phyloP scores from a whole-genome alignment of 2,113 vertebrate genomes.

The Hassar affinis region DNA sequence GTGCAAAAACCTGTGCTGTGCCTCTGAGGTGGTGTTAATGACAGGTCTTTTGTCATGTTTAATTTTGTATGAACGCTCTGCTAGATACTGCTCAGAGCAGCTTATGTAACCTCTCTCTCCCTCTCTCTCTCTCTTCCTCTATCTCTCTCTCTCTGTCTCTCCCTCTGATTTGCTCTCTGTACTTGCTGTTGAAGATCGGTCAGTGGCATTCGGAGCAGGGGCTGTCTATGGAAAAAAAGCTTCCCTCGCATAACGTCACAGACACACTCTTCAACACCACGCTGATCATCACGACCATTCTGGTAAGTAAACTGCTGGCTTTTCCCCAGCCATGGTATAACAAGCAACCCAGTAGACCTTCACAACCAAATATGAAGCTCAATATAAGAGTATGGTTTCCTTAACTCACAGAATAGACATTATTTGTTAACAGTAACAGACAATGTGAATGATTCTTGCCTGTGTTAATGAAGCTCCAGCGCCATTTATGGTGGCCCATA shows the following conservation, averaged over 20 bases:
- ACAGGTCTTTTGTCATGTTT: constrained; percentile 40
- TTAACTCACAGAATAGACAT: background rate
- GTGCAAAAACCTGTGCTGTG: constrained; percentile 17
- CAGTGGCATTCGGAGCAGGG: constrained; percentile 95
- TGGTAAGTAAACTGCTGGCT: constrained; percentile 77
- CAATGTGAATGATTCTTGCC: background rate
- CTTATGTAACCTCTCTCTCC: constrained; percentile 34
- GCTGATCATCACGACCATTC: constrained; percentile 92
- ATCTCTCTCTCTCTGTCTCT: background rate
- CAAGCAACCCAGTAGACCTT: background rate
- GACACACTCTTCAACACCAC: constrained; percentile 97
- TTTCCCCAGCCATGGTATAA: background rate
- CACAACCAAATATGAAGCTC: too few species aligned
- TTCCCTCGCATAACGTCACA: constrained; percentile 86
- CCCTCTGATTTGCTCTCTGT: constrained; percentile 21
- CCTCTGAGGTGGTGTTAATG: constrained; percentile 14
- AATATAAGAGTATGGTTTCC: background rate
- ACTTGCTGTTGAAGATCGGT: constrained; percentile 79
- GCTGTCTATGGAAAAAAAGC: constrained; percentile 90
- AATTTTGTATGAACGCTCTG: constrained; percentile 25
- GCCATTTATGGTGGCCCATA: background rate
- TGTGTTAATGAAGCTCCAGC: background rate
- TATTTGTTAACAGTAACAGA: background rate
- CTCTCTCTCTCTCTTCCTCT: constrained; percentile 9
- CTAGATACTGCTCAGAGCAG: constrained; percentile 14